Evolutionary conservation across 1,140 invertebrate species (phyloP).

Genomic region (Globodera rostochiensis): DNA sequence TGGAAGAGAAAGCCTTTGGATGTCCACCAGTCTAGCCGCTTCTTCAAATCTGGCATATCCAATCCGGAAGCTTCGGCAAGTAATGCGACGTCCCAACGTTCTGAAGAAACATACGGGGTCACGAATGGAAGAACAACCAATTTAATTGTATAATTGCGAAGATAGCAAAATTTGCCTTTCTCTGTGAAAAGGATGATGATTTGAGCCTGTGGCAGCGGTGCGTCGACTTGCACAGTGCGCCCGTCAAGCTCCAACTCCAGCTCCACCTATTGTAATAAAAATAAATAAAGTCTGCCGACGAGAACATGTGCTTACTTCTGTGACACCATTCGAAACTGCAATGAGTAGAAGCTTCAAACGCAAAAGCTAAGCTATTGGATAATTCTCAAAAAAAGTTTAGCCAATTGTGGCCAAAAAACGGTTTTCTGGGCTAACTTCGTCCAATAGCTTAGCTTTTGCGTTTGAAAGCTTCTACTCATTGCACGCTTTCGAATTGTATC

Average conservation of each 20-base stretch:
- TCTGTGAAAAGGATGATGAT: conserved; percentile 92
- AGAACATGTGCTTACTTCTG: no score
- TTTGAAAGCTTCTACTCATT: no score
- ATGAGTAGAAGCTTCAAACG: no score
- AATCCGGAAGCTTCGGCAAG: conserved; percentile 32
- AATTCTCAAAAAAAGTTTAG: no score
- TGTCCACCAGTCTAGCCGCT: conserved; percentile 79
- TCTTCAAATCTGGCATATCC: conserved; percentile 80
- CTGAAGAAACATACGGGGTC: conserved; percentile 31
- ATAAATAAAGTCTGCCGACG: no score
- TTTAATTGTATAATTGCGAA: conserved; percentile 4
- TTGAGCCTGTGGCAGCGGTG: conserved; percentile 88
- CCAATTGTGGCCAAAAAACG: no score
- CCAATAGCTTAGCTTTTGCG: no score
- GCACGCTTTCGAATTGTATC: no score
- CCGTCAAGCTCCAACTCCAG: conserved; percentile 87
- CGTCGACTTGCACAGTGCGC: conserved; percentile 79
- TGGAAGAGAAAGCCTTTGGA: conserved; percentile 79
- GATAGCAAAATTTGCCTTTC: conserved; percentile 71
- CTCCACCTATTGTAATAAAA: conserved; percentile 71
- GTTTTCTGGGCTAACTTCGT: no score
- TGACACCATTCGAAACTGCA: no score
- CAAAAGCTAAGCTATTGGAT: no score
- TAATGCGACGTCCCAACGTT: conserved; percentile 35
- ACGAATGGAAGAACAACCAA: no score